Evolutionary conservation across 2,797 vertebrate genomes (phyloP).

Genomic region (Urocyon cinereoargenteus): DNA sequence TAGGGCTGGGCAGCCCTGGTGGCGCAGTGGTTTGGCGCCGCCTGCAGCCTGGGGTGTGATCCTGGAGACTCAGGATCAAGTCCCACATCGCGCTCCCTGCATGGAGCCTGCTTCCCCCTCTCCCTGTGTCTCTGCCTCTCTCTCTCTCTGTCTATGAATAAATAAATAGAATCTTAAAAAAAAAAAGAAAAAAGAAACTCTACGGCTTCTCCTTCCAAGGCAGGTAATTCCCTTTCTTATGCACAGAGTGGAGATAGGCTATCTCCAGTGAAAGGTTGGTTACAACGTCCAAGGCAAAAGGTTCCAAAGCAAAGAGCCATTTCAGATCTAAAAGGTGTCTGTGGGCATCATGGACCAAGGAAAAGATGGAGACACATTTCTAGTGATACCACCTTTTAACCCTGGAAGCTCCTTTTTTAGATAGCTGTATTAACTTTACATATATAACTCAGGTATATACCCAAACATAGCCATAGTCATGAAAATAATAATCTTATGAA

Average conservation of each 20-base stretch:
- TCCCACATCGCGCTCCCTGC: too few species aligned
- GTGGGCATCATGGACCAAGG: not conserved
- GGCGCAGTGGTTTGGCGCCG: too few species aligned
- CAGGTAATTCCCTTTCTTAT: not conserved
- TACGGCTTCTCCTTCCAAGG: not conserved
- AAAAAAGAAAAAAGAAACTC: too few species aligned
- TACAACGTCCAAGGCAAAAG: not conserved
- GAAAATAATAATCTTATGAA: not conserved
- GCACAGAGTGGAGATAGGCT: not conserved
- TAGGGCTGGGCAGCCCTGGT: too few species aligned
- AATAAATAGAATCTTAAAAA: too few species aligned
- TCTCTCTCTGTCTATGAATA: too few species aligned
- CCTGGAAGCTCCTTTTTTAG: not conserved
- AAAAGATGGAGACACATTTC: not conserved
- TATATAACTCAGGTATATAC: not conserved
- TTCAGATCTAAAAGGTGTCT: not conserved
- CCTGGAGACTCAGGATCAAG: too few species aligned
- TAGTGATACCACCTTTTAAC: not conserved
- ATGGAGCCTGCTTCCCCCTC: too few species aligned
- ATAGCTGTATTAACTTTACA: not conserved
- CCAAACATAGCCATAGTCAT: not conserved
- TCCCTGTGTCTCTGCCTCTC: too few species aligned
- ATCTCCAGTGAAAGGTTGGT: not conserved
- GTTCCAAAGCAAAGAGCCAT: not conserved
- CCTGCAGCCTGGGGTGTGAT: too few species aligned